Base-by-base conservation (phyloP, 2,113 vertebrate genomes). In the Columba livia region DNA sequence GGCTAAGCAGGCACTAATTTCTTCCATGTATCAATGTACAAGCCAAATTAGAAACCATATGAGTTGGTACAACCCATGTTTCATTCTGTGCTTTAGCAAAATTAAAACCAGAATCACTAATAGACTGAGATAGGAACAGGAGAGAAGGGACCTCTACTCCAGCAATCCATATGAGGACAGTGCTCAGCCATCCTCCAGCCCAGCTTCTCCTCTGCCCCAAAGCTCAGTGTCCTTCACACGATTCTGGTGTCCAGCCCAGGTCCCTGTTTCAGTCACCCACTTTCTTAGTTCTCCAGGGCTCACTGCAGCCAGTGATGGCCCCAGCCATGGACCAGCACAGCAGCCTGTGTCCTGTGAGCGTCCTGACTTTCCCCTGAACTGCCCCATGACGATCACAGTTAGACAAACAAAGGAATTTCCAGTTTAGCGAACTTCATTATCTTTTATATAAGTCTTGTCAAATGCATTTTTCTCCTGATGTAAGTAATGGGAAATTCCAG, bases 401-500 rank as follows among this genome's bases (percentile, higher is more conserved):
- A 79, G 60, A 81, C 15, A 89, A 95, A 81, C 23, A 69, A 57
- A 78, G 65, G 38, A 67, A 87, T 89, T 92, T 85, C 73, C 95
- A 92, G 25, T 78, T 89, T 61, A 53, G 19, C 9, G 6, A 36
- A 53, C 19, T 81, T 72, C 36, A 73, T 85, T 89, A 47, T 61
- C 81, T 60, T 53, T 77, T 50, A 57, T 51, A 77, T 75, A 79
- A 75, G 23, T 21, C 61, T 57, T 71, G 70, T 93, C 74, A 87
- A 53, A 82, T 29, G 36, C 10, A 72, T 84, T 92, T 95, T 92
- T 80, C 84, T 94, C 58, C 58, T 42, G 17, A 31, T n/a, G 18
- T 48, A 90, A 79, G 10, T 79, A 47, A 90, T 29, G 34, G 31
- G 29, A 91, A 89, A 79, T 79, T 96, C 86, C 84, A 95, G 94